Percentiles rank a stretch among this genome's conserved stretches.
phyloP scores from a whole-genome alignment of 2,888 invertebrate species.

The Formica aserva region DNA sequence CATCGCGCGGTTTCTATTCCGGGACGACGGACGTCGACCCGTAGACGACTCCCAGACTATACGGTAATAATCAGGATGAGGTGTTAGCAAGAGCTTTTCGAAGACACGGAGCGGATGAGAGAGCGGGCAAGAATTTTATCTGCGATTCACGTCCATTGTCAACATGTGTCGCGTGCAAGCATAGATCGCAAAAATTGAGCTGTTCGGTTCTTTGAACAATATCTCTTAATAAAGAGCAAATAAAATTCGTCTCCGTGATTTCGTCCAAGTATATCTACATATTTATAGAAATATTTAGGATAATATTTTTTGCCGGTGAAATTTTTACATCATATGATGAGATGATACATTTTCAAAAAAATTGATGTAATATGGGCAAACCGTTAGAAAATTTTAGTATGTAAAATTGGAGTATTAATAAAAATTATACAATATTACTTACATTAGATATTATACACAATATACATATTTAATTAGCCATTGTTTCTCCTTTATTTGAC shows the following conservation, averaged over 20 bases:
- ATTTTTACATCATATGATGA: neutral
- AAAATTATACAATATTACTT: neutral
- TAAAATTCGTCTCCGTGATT: constrained; percentile 8
- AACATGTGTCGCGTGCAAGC: constrained; percentile 61
- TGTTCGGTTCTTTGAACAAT: constrained; percentile 8
- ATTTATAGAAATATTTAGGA: constrained; percentile 3
- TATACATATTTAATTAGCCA: neutral
- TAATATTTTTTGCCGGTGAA: constrained; percentile 3
- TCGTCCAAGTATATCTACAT: constrained; percentile 26
- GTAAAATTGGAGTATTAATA: neutral
- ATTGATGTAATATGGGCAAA: neutral
- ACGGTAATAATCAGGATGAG: constrained; percentile 73
- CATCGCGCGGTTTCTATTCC: constrained; percentile 84
- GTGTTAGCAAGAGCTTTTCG: constrained; percentile 9
- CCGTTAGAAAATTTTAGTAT: neutral
- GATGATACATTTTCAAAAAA: neutral
- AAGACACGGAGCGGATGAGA: constrained; percentile 27
- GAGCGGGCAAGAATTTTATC: constrained; percentile 5
- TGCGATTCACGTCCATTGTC: constrained; percentile 43
- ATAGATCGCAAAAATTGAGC: constrained; percentile 58
- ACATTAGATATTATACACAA: neutral
- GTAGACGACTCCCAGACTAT: constrained; percentile 84
- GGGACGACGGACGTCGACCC: constrained; percentile 84
- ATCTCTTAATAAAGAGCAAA: neutral
- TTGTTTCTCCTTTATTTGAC: neutral